Evolutionary conservation across 2,888 invertebrate genomes (phyloP).

Genomic region (Oxyteleia sp.): DNA sequence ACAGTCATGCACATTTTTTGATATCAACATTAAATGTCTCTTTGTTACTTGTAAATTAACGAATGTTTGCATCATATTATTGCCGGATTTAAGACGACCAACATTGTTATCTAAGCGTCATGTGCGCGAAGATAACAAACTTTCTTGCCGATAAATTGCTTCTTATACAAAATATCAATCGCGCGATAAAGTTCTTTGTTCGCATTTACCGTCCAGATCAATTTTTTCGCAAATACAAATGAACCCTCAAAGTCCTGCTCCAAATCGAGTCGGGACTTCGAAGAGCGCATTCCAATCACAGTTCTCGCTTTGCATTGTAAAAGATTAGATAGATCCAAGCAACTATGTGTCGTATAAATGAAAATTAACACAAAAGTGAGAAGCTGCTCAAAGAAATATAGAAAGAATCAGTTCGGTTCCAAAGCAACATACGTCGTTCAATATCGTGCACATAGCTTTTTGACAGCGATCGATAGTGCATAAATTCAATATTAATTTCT

Average conservation of each 20-base stretch:
- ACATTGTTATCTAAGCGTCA: conserved; percentile 29
- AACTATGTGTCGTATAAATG: conserved; percentile 21
- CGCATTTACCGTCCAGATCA: conserved; percentile 7
- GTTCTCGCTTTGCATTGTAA: conserved; percentile 34
- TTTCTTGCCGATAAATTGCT: conserved; percentile 18
- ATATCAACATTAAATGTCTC: no score
- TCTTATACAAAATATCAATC: conserved; percentile 10
- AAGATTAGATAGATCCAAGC: conserved; percentile 45
- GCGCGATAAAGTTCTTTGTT: conserved; percentile 27
- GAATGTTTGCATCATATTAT: conserved; percentile 6
- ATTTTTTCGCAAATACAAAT: conserved; percentile 8
- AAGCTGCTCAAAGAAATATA: conserved; percentile 53
- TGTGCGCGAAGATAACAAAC: conserved; percentile 16
- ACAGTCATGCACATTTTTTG: no score
- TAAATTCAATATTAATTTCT: no score
- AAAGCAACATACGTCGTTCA: conserved; percentile 22
- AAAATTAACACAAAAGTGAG: conserved; percentile 6
- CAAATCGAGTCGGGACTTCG: conserved; percentile 4
- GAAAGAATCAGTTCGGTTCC: conserved; percentile 25
- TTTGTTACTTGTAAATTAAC: conserved; percentile 1
- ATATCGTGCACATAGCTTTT: conserved; percentile 23
- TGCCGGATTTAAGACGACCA: conserved; percentile 3
- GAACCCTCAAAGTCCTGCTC: not conserved
- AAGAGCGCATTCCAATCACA: conserved; percentile 46
- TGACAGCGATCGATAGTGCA: not conserved